Conservation (phyloP, 2,797 vertebrate genomes). For the Huso huso region DNA sequence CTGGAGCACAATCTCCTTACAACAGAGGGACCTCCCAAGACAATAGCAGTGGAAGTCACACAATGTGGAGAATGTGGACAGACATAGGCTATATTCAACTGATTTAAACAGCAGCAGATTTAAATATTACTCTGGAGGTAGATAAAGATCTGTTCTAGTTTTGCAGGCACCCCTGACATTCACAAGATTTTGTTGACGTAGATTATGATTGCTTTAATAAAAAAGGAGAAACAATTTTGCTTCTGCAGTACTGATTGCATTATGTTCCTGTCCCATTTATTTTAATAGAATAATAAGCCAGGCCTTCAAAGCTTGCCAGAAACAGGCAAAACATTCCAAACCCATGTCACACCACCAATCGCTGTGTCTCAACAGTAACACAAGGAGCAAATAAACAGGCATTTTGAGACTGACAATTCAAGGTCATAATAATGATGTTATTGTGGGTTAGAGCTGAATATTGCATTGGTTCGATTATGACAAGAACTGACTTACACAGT, state of each 20-base stretch:
- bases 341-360: constrained; percentile 4
- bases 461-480: neutral
- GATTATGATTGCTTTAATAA: constrained; percentile 1
- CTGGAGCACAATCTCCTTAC: too few relatives aligned
- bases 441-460: neutral
- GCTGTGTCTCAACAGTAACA: constrained; percentile 13
- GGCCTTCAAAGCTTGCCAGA: neutral
- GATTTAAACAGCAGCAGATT: too few relatives aligned
- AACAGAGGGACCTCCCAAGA: too few relatives aligned
- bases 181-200: constrained; percentile 7
- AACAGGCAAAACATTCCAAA: neutral
- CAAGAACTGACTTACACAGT: neutral
- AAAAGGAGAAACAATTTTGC: constrained; percentile 2
- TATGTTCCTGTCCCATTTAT: constrained; percentile 5
- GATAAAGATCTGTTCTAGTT: too few relatives aligned
- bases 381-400: constrained; percentile 7
- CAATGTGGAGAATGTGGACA: too few relatives aligned
- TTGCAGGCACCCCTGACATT: neutral
- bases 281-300: neutral
- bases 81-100: too few relatives aligned
- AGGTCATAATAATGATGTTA: constrained; percentile 2
- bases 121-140: too few relatives aligned
- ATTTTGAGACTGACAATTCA: constrained; percentile 3
- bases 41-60: too few relatives aligned
- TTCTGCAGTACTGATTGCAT: constrained; percentile 3